A percentile compares a stretch with the other conserved stretches of the same genome.
Conservation (phyloP, 2,113 vertebrate species). For the Marmota monax region DNA sequence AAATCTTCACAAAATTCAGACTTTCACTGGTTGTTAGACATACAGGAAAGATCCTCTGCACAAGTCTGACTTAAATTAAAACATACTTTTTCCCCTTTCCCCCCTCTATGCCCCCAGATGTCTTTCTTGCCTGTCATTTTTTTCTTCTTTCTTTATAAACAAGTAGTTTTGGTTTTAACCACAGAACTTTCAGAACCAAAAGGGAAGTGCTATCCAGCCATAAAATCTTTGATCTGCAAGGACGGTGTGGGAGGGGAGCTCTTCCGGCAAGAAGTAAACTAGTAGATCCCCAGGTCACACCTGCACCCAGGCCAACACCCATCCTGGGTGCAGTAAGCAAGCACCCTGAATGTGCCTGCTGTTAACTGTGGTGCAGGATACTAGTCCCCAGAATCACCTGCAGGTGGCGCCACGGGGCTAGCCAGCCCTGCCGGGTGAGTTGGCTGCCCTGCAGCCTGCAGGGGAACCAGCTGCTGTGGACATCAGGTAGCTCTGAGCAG, state of each 20-base stretch:
- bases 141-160: slow-evolving; percentile 41
- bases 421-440: neutral
- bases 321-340: neutral
- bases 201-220: slow-evolving; percentile 29
- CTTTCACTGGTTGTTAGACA: neutral
- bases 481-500: neutral
- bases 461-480: neutral
- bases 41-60: neutral
- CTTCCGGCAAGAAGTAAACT: neutral
- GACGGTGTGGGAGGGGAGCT: neutral
- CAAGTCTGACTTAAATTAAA: neutral
- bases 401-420: neutral
- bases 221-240: slow-evolving; percentile 45
- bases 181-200: slow-evolving; percentile 47
- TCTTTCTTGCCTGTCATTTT: neutral
- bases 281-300: neutral
- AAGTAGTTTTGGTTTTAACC: slow-evolving; percentile 58
- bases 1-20: slow-evolving; percentile 31
- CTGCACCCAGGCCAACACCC: neutral
- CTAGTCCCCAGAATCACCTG: neutral
- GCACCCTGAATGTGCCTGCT: neutral
- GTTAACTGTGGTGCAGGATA: neutral
- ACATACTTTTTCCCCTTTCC: neutral
- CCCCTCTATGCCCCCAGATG: neutral
- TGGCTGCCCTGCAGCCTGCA: neutral